These are phyloP conservation scores for Crotalus viridis DNA, from an alignment of 2,113 vertebrate species.

Conservation along the genomic window DNA sequence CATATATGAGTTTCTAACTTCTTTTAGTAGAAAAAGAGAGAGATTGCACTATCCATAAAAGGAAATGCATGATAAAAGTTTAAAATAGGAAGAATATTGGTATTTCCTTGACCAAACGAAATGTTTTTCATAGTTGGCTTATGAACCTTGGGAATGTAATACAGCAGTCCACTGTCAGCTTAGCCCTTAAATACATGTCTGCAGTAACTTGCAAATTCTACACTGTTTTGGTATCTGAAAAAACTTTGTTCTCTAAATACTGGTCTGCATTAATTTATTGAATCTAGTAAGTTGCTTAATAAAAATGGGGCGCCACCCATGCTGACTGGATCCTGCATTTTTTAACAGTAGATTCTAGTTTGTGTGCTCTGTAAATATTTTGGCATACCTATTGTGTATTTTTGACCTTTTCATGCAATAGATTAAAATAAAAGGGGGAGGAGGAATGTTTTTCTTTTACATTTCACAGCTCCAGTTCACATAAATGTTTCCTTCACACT, in stretches of 20 bases:
- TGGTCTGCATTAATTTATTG: not conserved
- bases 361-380: not conserved
- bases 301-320: not conserved
- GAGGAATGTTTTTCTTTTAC: not conserved
- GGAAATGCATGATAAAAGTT: conserved; percentile 50
- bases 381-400: not conserved
- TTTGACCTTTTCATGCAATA: not conserved
- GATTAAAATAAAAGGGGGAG: not conserved
- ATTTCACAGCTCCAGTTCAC: not conserved
- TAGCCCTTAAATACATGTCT: conserved; percentile 1
- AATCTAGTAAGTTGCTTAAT: not conserved
- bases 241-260: not conserved
- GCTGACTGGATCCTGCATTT: not conserved
- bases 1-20: conserved; percentile 58
- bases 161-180: not conserved
- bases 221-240: not conserved
- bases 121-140: conserved; percentile 33
- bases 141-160: conserved; percentile 18
- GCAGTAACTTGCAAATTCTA: not conserved
- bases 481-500: not conserved
- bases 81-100: conserved; percentile 43
- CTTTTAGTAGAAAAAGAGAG: conserved; percentile 32
- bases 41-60: conserved; percentile 38
- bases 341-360: not conserved
- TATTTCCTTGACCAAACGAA: conserved; percentile 25